Percentiles rank a stretch among this genome's conserved stretches.
phyloP scores from a whole-genome alignment of 2,888 invertebrate species.

The Altica lythri region DNA sequence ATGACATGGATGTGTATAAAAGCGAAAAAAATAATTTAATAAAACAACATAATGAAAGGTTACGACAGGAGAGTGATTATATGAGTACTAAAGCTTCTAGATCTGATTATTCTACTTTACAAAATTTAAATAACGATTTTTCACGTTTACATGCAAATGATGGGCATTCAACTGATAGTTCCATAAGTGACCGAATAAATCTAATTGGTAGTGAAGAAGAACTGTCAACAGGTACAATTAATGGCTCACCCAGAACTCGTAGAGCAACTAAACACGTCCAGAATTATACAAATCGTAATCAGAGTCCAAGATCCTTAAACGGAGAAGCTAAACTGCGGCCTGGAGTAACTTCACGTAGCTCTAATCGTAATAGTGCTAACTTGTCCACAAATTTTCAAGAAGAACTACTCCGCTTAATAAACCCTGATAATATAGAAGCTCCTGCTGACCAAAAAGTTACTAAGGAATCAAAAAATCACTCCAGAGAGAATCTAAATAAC shows the following conservation, averaged over 20 bases:
- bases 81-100: conserved; percentile 34
- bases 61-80: conserved; percentile 59
- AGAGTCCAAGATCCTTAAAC: conserved; percentile 66
- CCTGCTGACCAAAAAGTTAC: conserved; percentile 40
- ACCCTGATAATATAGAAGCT: conserved; percentile 70
- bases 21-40: conserved; percentile 49
- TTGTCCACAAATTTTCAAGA: conserved; percentile 74
- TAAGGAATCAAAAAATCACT: conserved; percentile 48
- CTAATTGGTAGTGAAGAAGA: conserved; percentile 62
- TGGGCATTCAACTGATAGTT: conserved; percentile 62
- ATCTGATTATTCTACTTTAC: conserved; percentile 45
- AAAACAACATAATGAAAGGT: conserved; percentile 55
- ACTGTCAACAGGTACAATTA: conserved; percentile 61
- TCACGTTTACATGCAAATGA: conserved; percentile 54
- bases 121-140: conserved; percentile 44
- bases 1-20: conserved; percentile 53
- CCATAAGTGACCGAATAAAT: conserved; percentile 58
- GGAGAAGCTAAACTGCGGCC: conserved; percentile 64
- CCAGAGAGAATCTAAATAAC: conserved; percentile 53
- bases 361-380: conserved; percentile 66
- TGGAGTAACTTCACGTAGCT: conserved; percentile 57
- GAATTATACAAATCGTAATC: conserved; percentile 59
- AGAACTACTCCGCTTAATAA: conserved; percentile 82
- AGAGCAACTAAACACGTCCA: conserved; percentile 57
- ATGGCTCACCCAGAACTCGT: conserved; percentile 60